Base-by-base conservation (phyloP, 1,140 invertebrate genomes). In the Papilio dardanus region DNA sequence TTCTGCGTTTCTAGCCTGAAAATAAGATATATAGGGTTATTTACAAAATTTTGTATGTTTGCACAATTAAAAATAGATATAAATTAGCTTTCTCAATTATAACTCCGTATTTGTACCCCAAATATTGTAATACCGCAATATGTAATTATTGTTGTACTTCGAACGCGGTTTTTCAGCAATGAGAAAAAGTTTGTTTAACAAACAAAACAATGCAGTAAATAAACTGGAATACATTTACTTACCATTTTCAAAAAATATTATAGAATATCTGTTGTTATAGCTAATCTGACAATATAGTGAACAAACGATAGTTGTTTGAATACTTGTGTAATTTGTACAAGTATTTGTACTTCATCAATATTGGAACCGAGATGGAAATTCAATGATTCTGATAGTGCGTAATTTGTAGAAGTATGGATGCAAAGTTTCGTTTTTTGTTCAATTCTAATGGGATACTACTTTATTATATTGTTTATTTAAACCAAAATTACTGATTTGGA, bases 1-100 rank as follows among this genome's bases (percentile, higher is more conserved):
- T 85, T 97, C 97, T 78, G 97, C 96, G 94, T 97, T 97, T 90
- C 97, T 93, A 2, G 97, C 97, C 97, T 96, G 86, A 83, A 94
- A 74, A 77, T 77, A 78, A 76, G 83, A 68, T 7, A 46, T 12
- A 37, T 12, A 71, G 19, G 24, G 10, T 30, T 6, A 30, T 31
- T 67, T 31, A 67, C 7, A 35, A 31, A 62, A 30, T 14, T 62
- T 30, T 8, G 35, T 4, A 28, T 16, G n/a, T 16, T 14, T 40
- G 3, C n/a, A n/a, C n/a, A n/a, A 6, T 46, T 6, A 46, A 62
- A 58, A 58, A 58, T 8, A 16, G 24, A 10, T 21, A 62, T 14
- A 62, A 12, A 62, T 62, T 24, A 54, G 19, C 50, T 3, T 21
- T 28, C 21, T 28, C 24, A 62, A 62, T 1, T 62, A 62, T 10